Percentiles rank a stretch among this genome's conserved stretches.
These are phyloP conservation scores for Eubasilissa splendida DNA, from an alignment of 2,888 invertebrate genomes.

Conservation along the genomic window DNA sequence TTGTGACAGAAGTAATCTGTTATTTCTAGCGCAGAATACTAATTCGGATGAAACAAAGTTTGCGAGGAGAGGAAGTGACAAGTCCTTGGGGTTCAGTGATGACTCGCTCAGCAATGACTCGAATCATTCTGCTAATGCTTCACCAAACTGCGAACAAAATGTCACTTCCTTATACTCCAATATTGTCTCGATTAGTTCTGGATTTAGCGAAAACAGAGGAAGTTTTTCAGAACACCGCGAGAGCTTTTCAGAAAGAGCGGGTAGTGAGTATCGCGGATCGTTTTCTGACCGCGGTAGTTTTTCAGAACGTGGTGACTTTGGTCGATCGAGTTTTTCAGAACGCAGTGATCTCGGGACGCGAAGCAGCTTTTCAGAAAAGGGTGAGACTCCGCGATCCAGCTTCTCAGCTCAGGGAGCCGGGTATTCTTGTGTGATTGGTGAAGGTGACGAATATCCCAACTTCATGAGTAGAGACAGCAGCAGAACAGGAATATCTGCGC, in stretches of 20 bases:
- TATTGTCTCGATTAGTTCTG: slow-evolving; percentile 74
- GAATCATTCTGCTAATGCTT: slow-evolving; percentile 68
- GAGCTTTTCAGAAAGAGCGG: slow-evolving; percentile 62
- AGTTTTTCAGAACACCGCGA: slow-evolving; percentile 70
- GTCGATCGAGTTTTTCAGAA: slow-evolving; percentile 71
- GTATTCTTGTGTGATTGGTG: slow-evolving; percentile 62
- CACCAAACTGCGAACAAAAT: slow-evolving; percentile 73
- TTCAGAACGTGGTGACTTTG: slow-evolving; percentile 69
- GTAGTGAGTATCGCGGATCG: slow-evolving; percentile 61
- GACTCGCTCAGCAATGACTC: slow-evolving; percentile 82
- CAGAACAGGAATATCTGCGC: slow-evolving; percentile 63
- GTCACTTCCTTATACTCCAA: slow-evolving; percentile 70
- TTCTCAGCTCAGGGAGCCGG: slow-evolving; percentile 68
- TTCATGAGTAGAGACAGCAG: slow-evolving; percentile 66
- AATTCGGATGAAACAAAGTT: slow-evolving; percentile 66
- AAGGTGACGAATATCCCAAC: slow-evolving; percentile 68
- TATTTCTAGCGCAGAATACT: slow-evolving; percentile 59
- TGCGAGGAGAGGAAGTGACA: slow-evolving; percentile 78
- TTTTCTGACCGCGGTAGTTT: slow-evolving; percentile 71
- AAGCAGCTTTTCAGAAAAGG: slow-evolving; percentile 68
- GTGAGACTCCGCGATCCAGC: slow-evolving; percentile 69
- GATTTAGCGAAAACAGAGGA: slow-evolving; percentile 74
- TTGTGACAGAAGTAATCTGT: slow-evolving; percentile 54
- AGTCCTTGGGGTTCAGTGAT: slow-evolving; percentile 80
- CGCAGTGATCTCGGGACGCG: slow-evolving; percentile 70